These are phyloP conservation scores for Umimayanthus kanabou DNA, from an alignment of 92 coral and sea anemone species.

Conservation along the genomic window DNA sequence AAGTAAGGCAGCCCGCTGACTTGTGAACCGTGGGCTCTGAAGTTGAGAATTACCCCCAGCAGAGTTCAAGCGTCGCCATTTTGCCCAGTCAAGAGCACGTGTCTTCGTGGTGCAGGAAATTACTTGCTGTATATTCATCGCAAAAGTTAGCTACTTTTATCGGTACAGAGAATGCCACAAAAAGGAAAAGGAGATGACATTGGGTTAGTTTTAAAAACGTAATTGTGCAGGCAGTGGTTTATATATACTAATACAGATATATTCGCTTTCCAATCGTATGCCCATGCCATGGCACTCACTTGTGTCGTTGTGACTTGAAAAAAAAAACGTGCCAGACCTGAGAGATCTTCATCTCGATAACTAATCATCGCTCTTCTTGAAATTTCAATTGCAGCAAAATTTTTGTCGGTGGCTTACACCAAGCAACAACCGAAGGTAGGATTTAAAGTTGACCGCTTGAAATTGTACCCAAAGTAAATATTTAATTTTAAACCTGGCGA, in stretches of 20 bases:
- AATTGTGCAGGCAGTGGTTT: no score
- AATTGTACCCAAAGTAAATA: neutral
- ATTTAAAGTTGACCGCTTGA: neutral
- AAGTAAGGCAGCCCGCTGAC: no score
- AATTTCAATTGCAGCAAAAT: conserved; percentile 70
- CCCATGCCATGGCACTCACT: no score
- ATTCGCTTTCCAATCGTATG: no score
- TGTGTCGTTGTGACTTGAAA: neutral
- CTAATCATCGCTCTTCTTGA: neutral
- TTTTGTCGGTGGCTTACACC: conserved; percentile 91
- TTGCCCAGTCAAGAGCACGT: neutral
- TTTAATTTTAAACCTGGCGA: no score
- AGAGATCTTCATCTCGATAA: no score
- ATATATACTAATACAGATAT: no score
- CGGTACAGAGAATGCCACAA: conserved; percentile 49
- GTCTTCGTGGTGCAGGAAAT: neutral
- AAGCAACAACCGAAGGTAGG: conserved; percentile 79
- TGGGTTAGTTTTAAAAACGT: conserved; percentile 62
- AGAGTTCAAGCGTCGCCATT: conserved; percentile 22
- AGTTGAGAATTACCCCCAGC: conserved; percentile 31
- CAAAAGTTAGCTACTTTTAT: neutral
- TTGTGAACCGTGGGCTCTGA: no score
- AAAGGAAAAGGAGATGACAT: conserved; percentile 84
- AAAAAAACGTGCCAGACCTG: no score
- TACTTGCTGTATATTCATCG: neutral